Evolutionary conservation across 37 sponge, comb jelly and placozoan genomes (phyloP), one percentile per base, ranked within the genome.

Genomic region (Agelas oroides): DNA sequence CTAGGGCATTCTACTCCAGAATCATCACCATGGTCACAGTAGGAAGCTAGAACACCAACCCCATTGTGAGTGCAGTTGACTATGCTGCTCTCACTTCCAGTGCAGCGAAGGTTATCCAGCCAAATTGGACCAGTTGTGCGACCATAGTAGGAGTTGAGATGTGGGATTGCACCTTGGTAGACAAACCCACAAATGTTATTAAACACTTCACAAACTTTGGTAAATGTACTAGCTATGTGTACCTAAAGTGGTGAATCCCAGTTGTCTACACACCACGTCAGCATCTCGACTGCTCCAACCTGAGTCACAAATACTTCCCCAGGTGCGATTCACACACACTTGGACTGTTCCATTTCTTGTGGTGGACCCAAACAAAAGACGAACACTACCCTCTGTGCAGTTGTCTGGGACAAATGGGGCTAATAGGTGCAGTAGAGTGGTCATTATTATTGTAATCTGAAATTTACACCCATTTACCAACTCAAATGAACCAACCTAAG

Each of bases 1-100:
- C 35, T 21, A 23, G 19, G 24, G 72, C 80, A 73, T 31, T 54
- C 52, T 12, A 74, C 79, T 40, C 83, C 79, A 72, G 82, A 84
- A 68, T 89, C 77, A 53, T 89, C 76, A 32, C 65, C 28, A 38
- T 83, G 78, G 1, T 1, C 1, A 78, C 87, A 86, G 74, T 78
- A 27, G 35, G 66, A 80, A 46, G 46, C 3, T 46, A 46, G 6
- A 6, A 56, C 53, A 1, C 80, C 87, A n/a, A 59, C 5, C 8
- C 46, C 46, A 46, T 46, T 12, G 46, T 46, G 3, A 3, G 46
- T 46, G 8, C 87, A 86, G 46, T 68, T 73, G 20, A 34, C 3
- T 5, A 85, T 41, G 19, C 38, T 24, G 2, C 24, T 46, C 38
- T 85, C 86, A 64, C 18, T 64, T 11, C 86, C 86, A 46, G 24